A percentile compares a stretch with the other conserved stretches of the same genome.
These are phyloP conservation scores for Pasiphila rectangulata DNA, from an alignment of 2,888 invertebrate genomes.

Conservation along the genomic window DNA sequence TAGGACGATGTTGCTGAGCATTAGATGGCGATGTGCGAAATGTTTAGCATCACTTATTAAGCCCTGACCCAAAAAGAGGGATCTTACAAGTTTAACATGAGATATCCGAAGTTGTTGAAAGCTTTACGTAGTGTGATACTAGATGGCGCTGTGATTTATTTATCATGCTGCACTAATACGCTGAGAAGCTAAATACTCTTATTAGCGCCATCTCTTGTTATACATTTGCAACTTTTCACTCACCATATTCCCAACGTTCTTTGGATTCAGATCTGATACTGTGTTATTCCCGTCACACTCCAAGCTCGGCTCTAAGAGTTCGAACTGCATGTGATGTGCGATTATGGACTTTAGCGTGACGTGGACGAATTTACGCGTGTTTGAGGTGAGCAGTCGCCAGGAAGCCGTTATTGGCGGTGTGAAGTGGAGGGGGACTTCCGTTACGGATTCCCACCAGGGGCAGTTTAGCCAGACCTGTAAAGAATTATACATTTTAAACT, in stretches of 20 bases:
- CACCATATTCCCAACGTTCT: constrained; percentile 80
- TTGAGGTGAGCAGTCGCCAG: constrained; percentile 91
- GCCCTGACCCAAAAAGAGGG: too few relatives aligned
- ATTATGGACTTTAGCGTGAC: constrained; percentile 87
- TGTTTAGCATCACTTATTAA: too few relatives aligned
- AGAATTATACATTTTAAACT: not conserved
- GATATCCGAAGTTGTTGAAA: too few relatives aligned
- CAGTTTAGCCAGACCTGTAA: constrained; percentile 85
- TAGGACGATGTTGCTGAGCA: too few relatives aligned
- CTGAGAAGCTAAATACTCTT: too few relatives aligned
- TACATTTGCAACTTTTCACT: constrained; percentile 28
- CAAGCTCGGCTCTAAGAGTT: constrained; percentile 70
- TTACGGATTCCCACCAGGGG: constrained; percentile 88
- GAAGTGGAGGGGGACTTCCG: constrained; percentile 89
- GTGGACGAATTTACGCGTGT: constrained; percentile 92
- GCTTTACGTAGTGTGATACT: too few relatives aligned
- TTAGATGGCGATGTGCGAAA: too few relatives aligned
- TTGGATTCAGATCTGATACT: constrained; percentile 85
- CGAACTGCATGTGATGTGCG: constrained; percentile 72
- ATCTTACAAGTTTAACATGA: too few relatives aligned
- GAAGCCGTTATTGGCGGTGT: constrained; percentile 90
- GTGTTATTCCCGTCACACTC: constrained; percentile 82
- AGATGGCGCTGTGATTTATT: too few relatives aligned
- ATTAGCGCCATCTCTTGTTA: too few relatives aligned
- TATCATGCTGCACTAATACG: too few relatives aligned